Evolutionary conservation across 2,888 invertebrate species (phyloP).

Genomic region (Gisinianus flammeolus): DNA sequence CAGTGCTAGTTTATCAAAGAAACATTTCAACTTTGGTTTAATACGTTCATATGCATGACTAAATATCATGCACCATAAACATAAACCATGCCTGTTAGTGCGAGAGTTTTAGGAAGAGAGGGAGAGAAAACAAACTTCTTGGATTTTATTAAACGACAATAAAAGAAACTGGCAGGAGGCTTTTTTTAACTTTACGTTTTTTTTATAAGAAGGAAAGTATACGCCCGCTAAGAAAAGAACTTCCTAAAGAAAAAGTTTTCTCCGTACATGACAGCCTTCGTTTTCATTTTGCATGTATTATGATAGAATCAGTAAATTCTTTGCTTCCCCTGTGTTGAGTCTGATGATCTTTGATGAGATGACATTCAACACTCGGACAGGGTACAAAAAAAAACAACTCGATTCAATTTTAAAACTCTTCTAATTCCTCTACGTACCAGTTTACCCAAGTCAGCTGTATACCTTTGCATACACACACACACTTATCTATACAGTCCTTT

Average conservation of each 20-base stretch:
- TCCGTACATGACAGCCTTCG: slow-evolving; percentile 1
- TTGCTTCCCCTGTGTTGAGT: neutral
- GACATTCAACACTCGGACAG: neutral
- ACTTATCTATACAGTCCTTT: too few relatives aligned
- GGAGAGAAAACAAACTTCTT: slow-evolving; percentile 9
- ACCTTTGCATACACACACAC: neutral
- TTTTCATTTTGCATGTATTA: slow-evolving; percentile 7
- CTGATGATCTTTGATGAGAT: neutral
- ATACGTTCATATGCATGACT: neutral
- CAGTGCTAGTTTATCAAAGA: slow-evolving; percentile 22
- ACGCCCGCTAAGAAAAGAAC: slow-evolving; percentile 14
- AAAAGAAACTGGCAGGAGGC: slow-evolving; percentile 27
- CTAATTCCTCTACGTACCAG: neutral
- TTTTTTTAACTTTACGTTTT: neutral
- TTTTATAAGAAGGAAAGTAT: slow-evolving; percentile 15
- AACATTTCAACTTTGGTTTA: slow-evolving; percentile 3
- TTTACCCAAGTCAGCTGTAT: neutral
- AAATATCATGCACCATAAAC: neutral
- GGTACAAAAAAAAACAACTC: neutral
- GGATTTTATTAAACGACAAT: slow-evolving; percentile 27
- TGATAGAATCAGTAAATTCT: slow-evolving; percentile 5
- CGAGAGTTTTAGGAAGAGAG: neutral
- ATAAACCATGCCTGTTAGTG: neutral
- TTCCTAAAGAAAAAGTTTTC: neutral
- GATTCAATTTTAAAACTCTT: neutral